A percentile compares a stretch with the other conserved stretches of the same genome.
phyloP scores from a whole-genome alignment of 53 echinoderm and acorn worm genomes.

The Echinarachnius parma region DNA sequence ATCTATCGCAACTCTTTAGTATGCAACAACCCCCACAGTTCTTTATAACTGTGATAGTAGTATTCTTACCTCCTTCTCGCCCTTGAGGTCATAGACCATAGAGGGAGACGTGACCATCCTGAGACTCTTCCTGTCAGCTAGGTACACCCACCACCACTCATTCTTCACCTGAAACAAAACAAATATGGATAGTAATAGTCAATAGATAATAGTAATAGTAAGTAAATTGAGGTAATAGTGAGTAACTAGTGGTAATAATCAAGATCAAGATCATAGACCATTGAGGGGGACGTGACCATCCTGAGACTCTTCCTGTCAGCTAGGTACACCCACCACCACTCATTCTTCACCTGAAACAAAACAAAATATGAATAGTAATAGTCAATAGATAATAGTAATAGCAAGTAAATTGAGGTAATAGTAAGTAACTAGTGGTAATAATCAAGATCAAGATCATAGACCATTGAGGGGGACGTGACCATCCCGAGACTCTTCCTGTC shows the following conservation, averaged over 20 bases:
- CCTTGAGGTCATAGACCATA: constrained; percentile 88
- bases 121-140: constrained; percentile 80
- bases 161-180: constrained; percentile 65
- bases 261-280: constrained; percentile 95
- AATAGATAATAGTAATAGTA: neutral
- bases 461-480: constrained; percentile 78
- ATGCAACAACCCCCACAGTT: too few species aligned
- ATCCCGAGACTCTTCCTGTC: constrained; percentile 74
- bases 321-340: constrained; percentile 98
- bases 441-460: constrained; percentile 93
- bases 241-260: too few species aligned
- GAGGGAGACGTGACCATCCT: constrained; percentile 71
- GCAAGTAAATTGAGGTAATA: too few species aligned
- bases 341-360: constrained; percentile 73
- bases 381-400: too few species aligned
- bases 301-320: constrained; percentile 78
- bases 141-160: constrained; percentile 98
- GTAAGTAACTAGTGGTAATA: too few species aligned
- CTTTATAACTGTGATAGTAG: too few species aligned
- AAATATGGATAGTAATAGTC: neutral
- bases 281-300: constrained; percentile 72
- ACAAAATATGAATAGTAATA: neutral
- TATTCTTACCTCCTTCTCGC: constrained; percentile 81
- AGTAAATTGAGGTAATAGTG: too few species aligned
- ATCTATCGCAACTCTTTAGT: too few species aligned